These are phyloP conservation scores for Galemys pyrenaicus DNA, from an alignment of 2,113 vertebrate genomes.

Conservation along the genomic window DNA sequence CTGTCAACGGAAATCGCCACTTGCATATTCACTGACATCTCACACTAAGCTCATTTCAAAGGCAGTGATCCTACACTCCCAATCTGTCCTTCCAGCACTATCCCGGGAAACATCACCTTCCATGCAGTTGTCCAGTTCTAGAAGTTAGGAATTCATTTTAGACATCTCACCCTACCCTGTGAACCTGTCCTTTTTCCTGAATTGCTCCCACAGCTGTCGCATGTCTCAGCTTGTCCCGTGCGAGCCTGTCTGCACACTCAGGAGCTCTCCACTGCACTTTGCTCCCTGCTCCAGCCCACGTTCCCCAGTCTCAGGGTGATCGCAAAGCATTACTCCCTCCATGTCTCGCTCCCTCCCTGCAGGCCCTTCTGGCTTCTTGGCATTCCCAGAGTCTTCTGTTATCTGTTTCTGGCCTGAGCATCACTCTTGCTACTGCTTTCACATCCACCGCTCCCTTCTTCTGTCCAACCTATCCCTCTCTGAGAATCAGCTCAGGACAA, in stretches of 20 bases:
- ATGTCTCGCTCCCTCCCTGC: fast-evolving
- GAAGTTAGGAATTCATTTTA: not conserved
- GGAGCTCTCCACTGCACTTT: not conserved
- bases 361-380: not conserved
- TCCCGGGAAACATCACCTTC: not conserved
- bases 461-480: not conserved
- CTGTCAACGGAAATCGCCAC: not conserved
- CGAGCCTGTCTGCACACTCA: not conserved
- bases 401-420: not conserved
- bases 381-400: not conserved
- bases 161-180: fast-evolving
- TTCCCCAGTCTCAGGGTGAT: not conserved
- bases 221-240: not conserved
- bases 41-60: not conserved
- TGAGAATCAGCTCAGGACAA: not conserved
- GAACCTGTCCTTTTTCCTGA: not conserved
- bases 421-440: not conserved
- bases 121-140: fast-evolving
- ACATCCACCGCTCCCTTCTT: not conserved
- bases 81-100: not conserved
- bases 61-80: not conserved
- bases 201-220: not conserved
- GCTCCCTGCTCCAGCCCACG: not conserved
- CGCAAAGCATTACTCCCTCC: not conserved
- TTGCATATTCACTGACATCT: not conserved